Conservation (phyloP, 92 coral and sea anemone genomes). For the Paragorgia papillata region DNA sequence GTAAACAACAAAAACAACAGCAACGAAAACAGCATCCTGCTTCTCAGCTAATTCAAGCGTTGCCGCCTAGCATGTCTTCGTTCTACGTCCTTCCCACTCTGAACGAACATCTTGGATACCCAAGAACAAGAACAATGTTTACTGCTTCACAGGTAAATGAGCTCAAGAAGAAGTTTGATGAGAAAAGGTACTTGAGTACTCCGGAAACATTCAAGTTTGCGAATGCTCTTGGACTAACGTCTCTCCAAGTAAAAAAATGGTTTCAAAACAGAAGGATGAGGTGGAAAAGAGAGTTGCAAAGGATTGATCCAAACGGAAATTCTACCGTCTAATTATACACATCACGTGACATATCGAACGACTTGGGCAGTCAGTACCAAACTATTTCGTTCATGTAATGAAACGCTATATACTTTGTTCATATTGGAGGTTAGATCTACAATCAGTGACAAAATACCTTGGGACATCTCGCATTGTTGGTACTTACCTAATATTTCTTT, state of each 20-base stretch:
- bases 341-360: too few species aligned
- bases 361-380: too few species aligned
- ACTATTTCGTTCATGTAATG: too few species aligned
- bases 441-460: too few species aligned
- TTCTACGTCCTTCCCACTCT: conserved; percentile 23
- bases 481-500: too few species aligned
- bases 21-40: not conserved
- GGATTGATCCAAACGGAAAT: too few species aligned
- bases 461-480: too few species aligned
- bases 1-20: not conserved
- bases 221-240: conserved; percentile 63
- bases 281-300: conserved; percentile 68
- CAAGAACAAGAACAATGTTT: conserved; percentile 87
- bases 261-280: conserved; percentile 91
- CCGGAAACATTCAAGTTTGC: conserved; percentile 86
- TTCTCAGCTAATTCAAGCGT: not conserved
- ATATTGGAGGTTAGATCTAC: too few species aligned
- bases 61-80: conserved; percentile 30
- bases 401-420: too few species aligned
- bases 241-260: conserved; percentile 92
- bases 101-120: conserved; percentile 8
- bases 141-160: conserved; percentile 68
- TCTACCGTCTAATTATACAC: too few species aligned
- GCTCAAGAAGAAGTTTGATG: conserved; percentile 68
- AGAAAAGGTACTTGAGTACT: conserved; percentile 76